Percentiles rank a stretch among this genome's conserved stretches.
These are phyloP conservation scores for Ifrita kowaldi DNA, from an alignment of 2,113 vertebrate species.

Conservation along the genomic window DNA sequence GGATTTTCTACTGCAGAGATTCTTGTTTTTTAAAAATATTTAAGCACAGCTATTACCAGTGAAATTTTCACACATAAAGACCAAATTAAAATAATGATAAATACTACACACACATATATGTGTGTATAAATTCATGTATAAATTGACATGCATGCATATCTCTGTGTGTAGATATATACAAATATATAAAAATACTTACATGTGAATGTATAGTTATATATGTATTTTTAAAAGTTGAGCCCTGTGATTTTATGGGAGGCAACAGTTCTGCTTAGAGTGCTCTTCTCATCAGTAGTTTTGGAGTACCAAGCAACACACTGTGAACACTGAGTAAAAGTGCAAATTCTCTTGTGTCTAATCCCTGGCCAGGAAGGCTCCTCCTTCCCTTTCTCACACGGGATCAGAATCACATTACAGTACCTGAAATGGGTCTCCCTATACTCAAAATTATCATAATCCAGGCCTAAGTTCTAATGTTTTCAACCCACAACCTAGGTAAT, in stretches of 20 bases:
- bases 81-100: background rate
- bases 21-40: background rate
- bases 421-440: background rate
- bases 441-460: background rate
- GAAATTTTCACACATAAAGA: background rate
- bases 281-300: background rate
- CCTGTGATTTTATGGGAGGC: background rate
- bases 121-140: background rate
- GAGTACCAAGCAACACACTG: background rate
- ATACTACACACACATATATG: background rate
- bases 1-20: background rate
- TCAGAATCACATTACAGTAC: background rate
- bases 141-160: background rate
- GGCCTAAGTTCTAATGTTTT: background rate
- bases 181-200: background rate
- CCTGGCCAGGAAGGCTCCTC: background rate
- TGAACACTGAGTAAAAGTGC: background rate
- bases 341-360: background rate
- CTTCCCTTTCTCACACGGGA: background rate
- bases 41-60: background rate
- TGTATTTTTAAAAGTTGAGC: background rate
- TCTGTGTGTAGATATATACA: background rate
- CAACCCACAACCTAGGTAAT: background rate
- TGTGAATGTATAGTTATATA: background rate
- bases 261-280: background rate